Evolutionary conservation across 2,888 invertebrate genomes (phyloP), one percentile per base, ranked within the genome.

Genomic region (Epinotia brunnichana): DNA sequence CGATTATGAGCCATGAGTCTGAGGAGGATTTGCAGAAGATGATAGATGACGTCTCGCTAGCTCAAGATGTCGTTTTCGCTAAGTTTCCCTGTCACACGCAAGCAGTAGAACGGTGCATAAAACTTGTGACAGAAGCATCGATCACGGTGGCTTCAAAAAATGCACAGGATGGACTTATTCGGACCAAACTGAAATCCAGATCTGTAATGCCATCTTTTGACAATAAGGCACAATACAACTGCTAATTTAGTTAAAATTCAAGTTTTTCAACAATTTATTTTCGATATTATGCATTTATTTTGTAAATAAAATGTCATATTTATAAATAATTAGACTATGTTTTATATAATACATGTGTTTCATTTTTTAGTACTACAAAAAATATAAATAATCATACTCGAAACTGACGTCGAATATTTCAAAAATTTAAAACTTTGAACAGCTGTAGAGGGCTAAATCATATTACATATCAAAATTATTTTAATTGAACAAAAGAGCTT

Each of bases 101-200:
- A 61, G 76, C 35, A 35, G 9, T 77, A 19, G 70, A 77, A 68
- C 69, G 74, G 11, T 74, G 69, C 54, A 74, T 77, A 21, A 76
- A 77, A 64, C 57, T 77, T 7, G 75, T 78, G 11, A 77, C 77
- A 13, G 75, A 77, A 54, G 76, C 75, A 63, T 63, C 48, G 63
- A 51, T 64, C 21, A 64, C 64, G 21, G 51, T 51, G 64, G 64
- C 63, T 64, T 59, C 59, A 17, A 59, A 59, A 17, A 59, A 59
- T 39, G 17, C 59, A 59, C 59, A 39, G 39, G 59, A 59, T 59
- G 59, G 59, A 59, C n/a, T 59, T 59, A 60, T 60, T 60, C 41
- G 41, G 60, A 60, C 60, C 39, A 41, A 60, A 60, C 19, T 60
- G 13, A 19, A 13, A 60, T 41, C 48, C 48, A 48, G 51, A 41